Evolutionary conservation across 2,113 vertebrate species (phyloP), one percentile per base, ranked within the genome.

Genomic region (Nematolebias whitei): DNA sequence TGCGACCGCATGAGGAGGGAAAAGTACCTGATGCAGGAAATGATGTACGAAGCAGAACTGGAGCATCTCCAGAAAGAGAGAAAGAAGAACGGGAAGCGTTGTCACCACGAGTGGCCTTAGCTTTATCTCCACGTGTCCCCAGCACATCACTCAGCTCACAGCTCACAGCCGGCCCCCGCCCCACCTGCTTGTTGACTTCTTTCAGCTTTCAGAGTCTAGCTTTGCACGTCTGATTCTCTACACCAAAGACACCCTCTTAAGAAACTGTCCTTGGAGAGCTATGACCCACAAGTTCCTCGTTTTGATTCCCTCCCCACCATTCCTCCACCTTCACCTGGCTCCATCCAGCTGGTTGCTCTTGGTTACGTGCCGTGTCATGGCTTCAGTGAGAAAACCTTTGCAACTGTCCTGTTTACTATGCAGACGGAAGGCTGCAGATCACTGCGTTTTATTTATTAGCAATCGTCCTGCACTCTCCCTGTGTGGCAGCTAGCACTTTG

Each of bases 91-190:
- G 97, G 96, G 54, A 95, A 93, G 74, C 95, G 95, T 40, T 96
- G 94, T 92, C 96, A 98, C 94, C 96, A 99, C 0, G 98, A 99
- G 91, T 99, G 97, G 97, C 96, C 96, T 96, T 99, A 98, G 94
- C 63, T 69, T 68, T 53, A 59, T 50, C 71, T 62, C 49, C 44
- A 2, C 20, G 12, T 76, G 41, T 74, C 58, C 53, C 26, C 64
- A 32, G 45, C 71, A n/a, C 29, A 41, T 26, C n/a, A 20, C 65
- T 38, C 59, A 61, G 63, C 68, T 71, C 80, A 74, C 64, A 50
- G 29, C 65, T 63, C 68, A 73, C 72, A 72, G 71, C 53, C 78
- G 68, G 10, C 76, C 70, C 59, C 54, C 40, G 68, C 73, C 57
- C 65, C n/a, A 35, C 66, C 76, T 76, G 76, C 74, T 78, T 74